A percentile compares a stretch with the other conserved stretches of the same genome.
phyloP scores from a whole-genome alignment of 2,888 invertebrate genomes.

The Morpho helenor region DNA sequence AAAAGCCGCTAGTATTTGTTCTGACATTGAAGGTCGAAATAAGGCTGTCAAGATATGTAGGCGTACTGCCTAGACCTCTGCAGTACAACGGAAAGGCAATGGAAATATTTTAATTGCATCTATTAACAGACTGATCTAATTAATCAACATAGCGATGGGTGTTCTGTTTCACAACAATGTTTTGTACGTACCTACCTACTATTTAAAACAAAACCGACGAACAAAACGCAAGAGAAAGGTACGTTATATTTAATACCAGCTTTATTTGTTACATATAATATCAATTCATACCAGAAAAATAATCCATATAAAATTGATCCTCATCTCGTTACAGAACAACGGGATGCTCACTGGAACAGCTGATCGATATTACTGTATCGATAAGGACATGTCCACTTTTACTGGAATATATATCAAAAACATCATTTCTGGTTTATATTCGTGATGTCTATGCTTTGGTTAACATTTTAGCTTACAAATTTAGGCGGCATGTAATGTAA shows the following conservation, averaged over 20 bases:
- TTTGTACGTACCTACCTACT: background rate
- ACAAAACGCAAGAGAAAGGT: slow-evolving; percentile 6
- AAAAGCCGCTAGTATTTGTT: slow-evolving; percentile 24
- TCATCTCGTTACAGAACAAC: slow-evolving; percentile 62
- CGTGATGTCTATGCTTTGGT: slow-evolving; percentile 16
- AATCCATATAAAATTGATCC: slow-evolving; percentile 61
- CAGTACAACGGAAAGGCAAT: slow-evolving; percentile 16
- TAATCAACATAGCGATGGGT: slow-evolving; percentile 2
- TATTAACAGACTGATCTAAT: slow-evolving; percentile 10
- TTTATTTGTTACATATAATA: background rate
- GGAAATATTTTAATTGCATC: slow-evolving; percentile 19
- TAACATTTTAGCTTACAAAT: slow-evolving; percentile 21
- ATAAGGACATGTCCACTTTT: slow-evolving; percentile 71
- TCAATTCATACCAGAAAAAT: slow-evolving; percentile 56
- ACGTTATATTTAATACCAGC: slow-evolving; percentile 1
- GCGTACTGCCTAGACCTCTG: slow-evolving; percentile 26
- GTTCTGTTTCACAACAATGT: slow-evolving; percentile 7
- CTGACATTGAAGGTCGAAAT: slow-evolving; percentile 31
- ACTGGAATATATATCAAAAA: slow-evolving; percentile 55
- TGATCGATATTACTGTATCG: slow-evolving; percentile 64
- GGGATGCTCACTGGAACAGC: slow-evolving; percentile 45
- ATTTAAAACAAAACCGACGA: background rate
- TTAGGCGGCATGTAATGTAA: slow-evolving; percentile 34
- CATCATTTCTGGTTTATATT: slow-evolving; percentile 40
- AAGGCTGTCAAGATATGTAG: slow-evolving; percentile 29